Percentiles rank a stretch among this genome's conserved stretches.
Evolutionary conservation across 1,140 invertebrate genomes (phyloP).

Genomic region (Drosophila equinoxialis): DNA sequence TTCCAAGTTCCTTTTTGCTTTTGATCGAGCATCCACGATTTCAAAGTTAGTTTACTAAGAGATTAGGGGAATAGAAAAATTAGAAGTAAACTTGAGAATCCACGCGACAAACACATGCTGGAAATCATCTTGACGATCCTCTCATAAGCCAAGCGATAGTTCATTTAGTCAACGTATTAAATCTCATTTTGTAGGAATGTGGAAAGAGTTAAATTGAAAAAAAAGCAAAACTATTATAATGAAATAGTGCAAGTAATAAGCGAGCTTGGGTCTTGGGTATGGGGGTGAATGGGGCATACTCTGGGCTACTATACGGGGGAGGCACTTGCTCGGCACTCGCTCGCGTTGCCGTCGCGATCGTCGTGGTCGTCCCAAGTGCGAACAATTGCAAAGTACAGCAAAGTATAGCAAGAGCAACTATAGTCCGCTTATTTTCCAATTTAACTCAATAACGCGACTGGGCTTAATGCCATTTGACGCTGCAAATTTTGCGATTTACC

Average conservation of each 20-base stretch:
- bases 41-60: no score
- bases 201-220: constrained; percentile 38
- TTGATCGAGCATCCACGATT: no score
- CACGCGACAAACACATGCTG: constrained; percentile 1
- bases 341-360: no score
- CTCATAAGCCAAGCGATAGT: background rate
- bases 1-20: no score
- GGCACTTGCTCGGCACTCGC: constrained; percentile 1
- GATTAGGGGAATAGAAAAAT: no score
- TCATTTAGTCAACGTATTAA: constrained; percentile 1
- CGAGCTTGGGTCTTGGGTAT: constrained; percentile 10
- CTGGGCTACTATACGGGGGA: background rate
- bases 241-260: constrained; percentile 61
- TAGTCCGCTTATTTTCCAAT: constrained; percentile 80
- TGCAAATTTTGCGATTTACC: constrained; percentile 78
- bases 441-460: constrained; percentile 78
- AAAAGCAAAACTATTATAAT: constrained; percentile 55
- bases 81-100: background rate
- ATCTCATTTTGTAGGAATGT: constrained; percentile 16
- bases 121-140: background rate
- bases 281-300: constrained; percentile 22
- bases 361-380: constrained; percentile 57
- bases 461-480: constrained; percentile 78
- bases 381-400: constrained; percentile 64
- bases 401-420: constrained; percentile 44